Base-by-base conservation (phyloP, 2,888 invertebrate genomes). In the Phyto melanocephala region DNA sequence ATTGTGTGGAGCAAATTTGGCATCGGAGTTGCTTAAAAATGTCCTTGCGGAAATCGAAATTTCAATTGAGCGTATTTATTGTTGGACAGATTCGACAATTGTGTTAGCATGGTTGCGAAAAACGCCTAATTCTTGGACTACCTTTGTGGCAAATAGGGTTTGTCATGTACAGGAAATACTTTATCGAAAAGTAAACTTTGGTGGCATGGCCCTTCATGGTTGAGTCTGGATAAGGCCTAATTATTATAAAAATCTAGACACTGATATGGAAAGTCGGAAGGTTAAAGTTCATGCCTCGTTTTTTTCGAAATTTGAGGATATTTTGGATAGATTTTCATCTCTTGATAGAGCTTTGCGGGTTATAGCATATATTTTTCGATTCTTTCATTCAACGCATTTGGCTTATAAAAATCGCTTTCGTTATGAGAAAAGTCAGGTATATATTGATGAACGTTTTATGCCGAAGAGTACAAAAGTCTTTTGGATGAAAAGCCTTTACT, bases 81-180 rank as follows among this genome's bases (percentile, higher is more conserved):
- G 40, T 60, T 60, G 40, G 40, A 40, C 60, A 15, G 40, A 60
- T 40, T 42, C 60, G 2, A 60, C 60, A 8, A 60, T 60, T 10
- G 24, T 60, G 2, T 10, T 47, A 8, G 17, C 47, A 2, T 47
- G 47, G 42, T 42, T 42, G 15, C n/a, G 15, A 15, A 42, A 42
- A 15, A n/a, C n/a, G n/a, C 15, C 42, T n/a, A 6, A 15, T n/a
- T 15, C 15, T 4, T 42, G 42, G n/a, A n/a, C 1, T 5, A 5
- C 42, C n/a, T 42, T 42, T 42, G 42, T 42, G 0, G 42, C 42
- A 13, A 42, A 42, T 4, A 13, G 42, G n/a, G 42, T 42, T 5
- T 42, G 42, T 42, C 13, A 6, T 5, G n/a, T 42, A 1, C 42
- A 42, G 42, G 42, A 42, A 42, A 42, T 4, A 1, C 3, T 13